These are phyloP conservation scores for Cherax quadricarinatus DNA, from an alignment of 1,140 invertebrate species.

Conservation along the genomic window DNA sequence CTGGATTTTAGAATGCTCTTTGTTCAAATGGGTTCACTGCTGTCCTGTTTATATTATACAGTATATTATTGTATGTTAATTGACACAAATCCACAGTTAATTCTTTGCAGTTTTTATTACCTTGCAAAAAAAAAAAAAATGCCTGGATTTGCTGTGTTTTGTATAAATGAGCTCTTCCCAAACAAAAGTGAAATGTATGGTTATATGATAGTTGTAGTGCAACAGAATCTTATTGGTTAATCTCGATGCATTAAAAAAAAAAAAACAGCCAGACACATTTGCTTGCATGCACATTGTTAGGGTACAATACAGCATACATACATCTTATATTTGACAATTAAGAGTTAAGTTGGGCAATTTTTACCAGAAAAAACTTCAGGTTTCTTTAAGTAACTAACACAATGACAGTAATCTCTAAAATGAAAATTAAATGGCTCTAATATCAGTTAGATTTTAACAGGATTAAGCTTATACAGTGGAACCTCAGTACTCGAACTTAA, in stretches of 20 bases:
- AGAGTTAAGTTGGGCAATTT: neutral
- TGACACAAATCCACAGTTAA: neutral
- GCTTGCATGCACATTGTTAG: neutral
- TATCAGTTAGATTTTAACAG: neutral
- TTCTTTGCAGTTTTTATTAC: neutral
- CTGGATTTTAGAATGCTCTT: neutral
- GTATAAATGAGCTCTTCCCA: neutral
- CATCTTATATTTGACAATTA: neutral
- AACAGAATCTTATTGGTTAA: neutral
- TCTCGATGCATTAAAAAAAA: neutral
- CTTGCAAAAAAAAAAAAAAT: neutral
- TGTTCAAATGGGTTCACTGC: neutral
- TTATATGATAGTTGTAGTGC: neutral
- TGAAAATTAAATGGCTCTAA: neutral
- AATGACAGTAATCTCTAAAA: neutral
- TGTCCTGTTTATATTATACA: slow-evolving; percentile 8
- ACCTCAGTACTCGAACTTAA: too few species aligned
- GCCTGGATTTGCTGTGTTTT: neutral
- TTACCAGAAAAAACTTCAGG: neutral
- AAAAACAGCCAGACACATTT: neutral
- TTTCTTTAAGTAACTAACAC: neutral
- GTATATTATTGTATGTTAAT: slow-evolving; percentile 19
- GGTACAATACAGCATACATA: neutral
- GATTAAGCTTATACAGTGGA: too few species aligned
- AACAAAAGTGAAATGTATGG: neutral